Conservation (phyloP, 1,140 invertebrate genomes). For the Brachionus rotundiformis region DNA sequence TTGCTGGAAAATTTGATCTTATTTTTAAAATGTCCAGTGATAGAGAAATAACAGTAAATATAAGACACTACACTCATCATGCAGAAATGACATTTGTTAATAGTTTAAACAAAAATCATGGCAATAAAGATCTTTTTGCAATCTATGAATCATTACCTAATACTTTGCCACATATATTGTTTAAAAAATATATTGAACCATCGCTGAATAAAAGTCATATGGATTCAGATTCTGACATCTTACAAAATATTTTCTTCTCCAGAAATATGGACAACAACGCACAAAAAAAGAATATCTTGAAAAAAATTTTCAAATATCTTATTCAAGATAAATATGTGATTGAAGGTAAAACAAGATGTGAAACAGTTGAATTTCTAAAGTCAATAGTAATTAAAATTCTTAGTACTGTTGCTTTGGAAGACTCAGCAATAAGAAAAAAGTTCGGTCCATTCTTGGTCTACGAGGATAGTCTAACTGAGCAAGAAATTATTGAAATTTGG, state of each 20-base stretch:
- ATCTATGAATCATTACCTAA: not conserved
- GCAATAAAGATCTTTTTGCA: not conserved
- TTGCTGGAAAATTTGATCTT: constrained; percentile 4
- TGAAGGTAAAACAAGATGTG: not conserved
- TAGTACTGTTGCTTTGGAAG: not conserved
- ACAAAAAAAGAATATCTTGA: constrained; percentile 21
- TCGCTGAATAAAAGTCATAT: not conserved
- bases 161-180: not conserved
- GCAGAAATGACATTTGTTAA: constrained; percentile 37
- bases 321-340: not conserved
- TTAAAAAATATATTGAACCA: constrained; percentile 18
- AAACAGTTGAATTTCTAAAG: constrained; percentile 25
- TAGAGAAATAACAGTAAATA: not conserved
- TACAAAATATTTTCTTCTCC: constrained; percentile 8
- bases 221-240: not conserved
- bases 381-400: constrained; percentile 21
- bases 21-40: not conserved
- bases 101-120: not conserved
- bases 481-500: not conserved
- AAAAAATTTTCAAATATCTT: not conserved
- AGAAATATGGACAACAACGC: constrained; percentile 10
- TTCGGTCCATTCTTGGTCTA: constrained; percentile 36
- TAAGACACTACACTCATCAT: not conserved
- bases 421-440: not conserved
- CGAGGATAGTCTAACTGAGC: not conserved